phyloP scores from a whole-genome alignment of 2,888 invertebrate genomes.

The Drosophila histrio region DNA sequence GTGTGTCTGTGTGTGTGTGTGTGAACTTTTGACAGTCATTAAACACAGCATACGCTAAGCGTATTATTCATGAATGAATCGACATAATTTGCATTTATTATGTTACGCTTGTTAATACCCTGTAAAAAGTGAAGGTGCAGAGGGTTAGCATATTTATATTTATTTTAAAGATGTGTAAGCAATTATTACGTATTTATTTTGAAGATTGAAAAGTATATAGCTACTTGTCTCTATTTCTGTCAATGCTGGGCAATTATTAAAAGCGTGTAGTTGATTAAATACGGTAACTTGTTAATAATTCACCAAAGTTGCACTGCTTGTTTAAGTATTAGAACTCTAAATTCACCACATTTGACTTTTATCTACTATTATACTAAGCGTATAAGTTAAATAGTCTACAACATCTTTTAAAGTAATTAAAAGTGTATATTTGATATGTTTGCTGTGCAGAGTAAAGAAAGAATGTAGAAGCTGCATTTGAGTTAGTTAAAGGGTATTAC shows the following conservation, averaged over 20 bases:
- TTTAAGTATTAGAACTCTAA: not conserved
- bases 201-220: no score
- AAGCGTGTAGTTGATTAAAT: no score
- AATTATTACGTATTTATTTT: no score
- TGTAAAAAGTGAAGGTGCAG: not conserved
- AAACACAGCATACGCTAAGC: constrained; percentile 20
- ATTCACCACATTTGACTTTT: not conserved
- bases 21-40: not conserved
- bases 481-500: not conserved
- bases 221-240: no score
- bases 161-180: no score
- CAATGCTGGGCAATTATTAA: no score
- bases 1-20: not conserved
- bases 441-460: no score
- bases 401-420: not conserved
- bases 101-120: not conserved
- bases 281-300: no score
- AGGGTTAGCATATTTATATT: not conserved
- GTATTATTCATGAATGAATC: constrained; percentile 12
- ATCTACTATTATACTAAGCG: not conserved
- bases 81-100: constrained; percentile 9
- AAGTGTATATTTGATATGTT: no score
- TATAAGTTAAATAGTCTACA: not conserved
- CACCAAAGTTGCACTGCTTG: not conserved
- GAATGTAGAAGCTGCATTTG: not conserved